Evolutionary conservation across 2,888 invertebrate genomes (phyloP).

Genomic region (Pristionchus fissidentatus): DNA sequence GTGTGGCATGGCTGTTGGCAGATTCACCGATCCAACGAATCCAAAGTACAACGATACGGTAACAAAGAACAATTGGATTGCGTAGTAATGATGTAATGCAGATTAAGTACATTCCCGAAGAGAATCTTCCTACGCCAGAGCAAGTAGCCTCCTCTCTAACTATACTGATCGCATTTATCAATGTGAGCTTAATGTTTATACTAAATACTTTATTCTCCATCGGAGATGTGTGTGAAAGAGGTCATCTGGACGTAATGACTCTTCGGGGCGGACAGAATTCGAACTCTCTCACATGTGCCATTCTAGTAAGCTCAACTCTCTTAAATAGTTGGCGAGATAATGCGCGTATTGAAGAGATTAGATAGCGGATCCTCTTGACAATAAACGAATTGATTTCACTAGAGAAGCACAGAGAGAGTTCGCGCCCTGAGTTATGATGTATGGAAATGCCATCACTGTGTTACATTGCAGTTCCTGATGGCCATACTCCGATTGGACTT

Average conservation of each 20-base stretch:
- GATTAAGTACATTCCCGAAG: neutral
- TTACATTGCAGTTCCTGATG: constrained; percentile 83
- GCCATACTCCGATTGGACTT: constrained; percentile 81
- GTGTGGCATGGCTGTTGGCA: constrained; percentile 76
- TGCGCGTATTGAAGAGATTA: too few species aligned
- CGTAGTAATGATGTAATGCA: too few species aligned
- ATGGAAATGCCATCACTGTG: neutral
- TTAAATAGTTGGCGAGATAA: too few species aligned
- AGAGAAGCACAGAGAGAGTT: neutral
- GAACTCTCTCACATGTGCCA: too few species aligned
- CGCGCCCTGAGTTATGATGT: neutral
- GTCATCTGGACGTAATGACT: neutral
- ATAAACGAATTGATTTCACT: too few species aligned
- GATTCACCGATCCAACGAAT: constrained; percentile 6
- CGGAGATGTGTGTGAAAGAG: neutral
- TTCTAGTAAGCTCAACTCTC: too few species aligned
- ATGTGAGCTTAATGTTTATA: constrained; percentile 79
- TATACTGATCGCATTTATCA: constrained; percentile 84
- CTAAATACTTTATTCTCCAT: neutral
- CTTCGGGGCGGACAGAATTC: neutral
- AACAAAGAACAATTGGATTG: neutral
- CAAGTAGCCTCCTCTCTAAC: constrained; percentile 86
- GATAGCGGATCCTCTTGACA: too few species aligned
- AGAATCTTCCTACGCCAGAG: constrained; percentile 78
- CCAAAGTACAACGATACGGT: neutral